Base-by-base conservation (phyloP, 2,888 invertebrate genomes). In the Leptopilina syphax region DNA sequence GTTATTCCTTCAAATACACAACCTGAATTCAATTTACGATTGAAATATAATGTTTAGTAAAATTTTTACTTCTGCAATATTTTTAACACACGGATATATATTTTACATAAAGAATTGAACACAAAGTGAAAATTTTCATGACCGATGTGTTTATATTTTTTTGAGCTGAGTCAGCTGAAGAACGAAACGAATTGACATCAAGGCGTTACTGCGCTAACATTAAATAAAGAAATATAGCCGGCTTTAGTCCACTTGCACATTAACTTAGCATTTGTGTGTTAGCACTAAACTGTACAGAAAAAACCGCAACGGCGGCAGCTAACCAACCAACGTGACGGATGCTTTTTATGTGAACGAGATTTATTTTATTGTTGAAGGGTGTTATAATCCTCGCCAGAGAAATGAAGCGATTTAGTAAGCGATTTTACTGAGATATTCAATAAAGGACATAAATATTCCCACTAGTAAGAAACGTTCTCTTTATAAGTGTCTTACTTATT, bases 211-310 rank as follows among this genome's bases (percentile, higher is more conserved):
- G 83, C 86, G 83, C 86, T 87, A 87, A 84, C 88, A 88, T 90
- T 90, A 90, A 90, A 90, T 89, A 89, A 90, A 90, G 90, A 90
- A 90, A 89, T 90, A 90, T 90, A 89, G 89, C 90, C 86, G 65
- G 81, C 86, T 88, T 87, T 86, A 84, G 88, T 85, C 86, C 87
- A 86, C 85, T 86, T 84, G 81, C 79, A 79, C 84, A 87, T 84
- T 85, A 83, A 82, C 88, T 88, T 89, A 89, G 87, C 88, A 88
- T 87, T 88, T 87, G 88, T 87, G 87, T 86, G 87, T 88, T 88
- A 86, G 86, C 87, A 89, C 89, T 88, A 89, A 89, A 90, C 88
- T 87, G 88, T 87, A 88, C 87, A 88, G 50, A 50, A 88, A 34
- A 88, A 87, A 88, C 89, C 90, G 89, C 89, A 90, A 88, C 83